A percentile compares a stretch with the other conserved stretches of the same genome.
phyloP scores from a whole-genome alignment of 2,797 vertebrate genomes.

The Pantherophis alleghaniensis region DNA sequence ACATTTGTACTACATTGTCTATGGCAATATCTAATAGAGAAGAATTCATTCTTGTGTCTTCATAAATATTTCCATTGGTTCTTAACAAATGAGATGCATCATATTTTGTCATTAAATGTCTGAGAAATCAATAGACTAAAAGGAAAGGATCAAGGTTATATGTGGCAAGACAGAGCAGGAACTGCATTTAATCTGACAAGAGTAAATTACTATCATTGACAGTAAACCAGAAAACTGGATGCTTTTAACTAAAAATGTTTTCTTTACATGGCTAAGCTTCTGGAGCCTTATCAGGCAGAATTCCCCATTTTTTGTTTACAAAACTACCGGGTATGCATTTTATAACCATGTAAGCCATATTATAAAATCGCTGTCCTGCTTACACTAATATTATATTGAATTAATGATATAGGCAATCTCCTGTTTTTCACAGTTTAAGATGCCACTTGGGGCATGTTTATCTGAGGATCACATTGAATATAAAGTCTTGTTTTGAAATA shows the following conservation, averaged over 20 bases:
- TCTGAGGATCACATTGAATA: neutral
- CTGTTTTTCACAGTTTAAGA: neutral
- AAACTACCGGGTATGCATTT: neutral
- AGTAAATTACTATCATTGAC: conserved; percentile 33
- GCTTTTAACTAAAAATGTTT: conserved; percentile 8
- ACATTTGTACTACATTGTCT: neutral
- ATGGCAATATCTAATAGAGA: conserved; percentile 11
- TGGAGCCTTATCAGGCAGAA: conserved; percentile 23
- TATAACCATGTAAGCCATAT: conserved; percentile 24
- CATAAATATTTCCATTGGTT: conserved; percentile 20
- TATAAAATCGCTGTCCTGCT: neutral
- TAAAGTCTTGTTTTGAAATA: neutral
- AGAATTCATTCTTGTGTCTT: conserved; percentile 31
- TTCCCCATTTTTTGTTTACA: conserved; percentile 33
- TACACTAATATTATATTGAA: neutral
- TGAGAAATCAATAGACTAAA: conserved; percentile 53
- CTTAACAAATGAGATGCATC: conserved; percentile 42
- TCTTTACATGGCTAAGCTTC: conserved; percentile 18
- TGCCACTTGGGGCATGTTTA: neutral
- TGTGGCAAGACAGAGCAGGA: conserved; percentile 32
- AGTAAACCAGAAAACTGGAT: conserved; percentile 31
- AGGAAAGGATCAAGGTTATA: conserved; percentile 44
- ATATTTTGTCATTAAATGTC: conserved; percentile 36
- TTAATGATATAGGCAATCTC: neutral
- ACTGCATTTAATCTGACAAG: conserved; percentile 27